Conservation (phyloP, 2,888 invertebrate species). For the Apotomis betuletana region DNA sequence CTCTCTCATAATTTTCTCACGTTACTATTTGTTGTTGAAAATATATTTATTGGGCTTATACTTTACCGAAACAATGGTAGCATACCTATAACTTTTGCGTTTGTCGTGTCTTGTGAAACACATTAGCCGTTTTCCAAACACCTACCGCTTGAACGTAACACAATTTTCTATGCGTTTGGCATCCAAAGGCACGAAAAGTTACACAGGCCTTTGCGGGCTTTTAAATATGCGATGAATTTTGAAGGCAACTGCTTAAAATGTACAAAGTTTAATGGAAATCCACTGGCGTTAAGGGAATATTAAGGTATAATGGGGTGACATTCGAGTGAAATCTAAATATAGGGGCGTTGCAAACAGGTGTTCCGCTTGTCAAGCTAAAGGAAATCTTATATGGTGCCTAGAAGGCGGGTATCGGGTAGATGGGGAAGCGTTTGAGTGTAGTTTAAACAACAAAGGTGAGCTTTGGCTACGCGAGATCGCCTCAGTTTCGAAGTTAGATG, state of each 20-base stretch:
- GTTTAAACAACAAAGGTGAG: constrained; percentile 23
- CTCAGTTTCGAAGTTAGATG: constrained; percentile 27
- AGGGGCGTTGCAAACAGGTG: constrained; percentile 31
- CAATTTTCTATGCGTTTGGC: constrained; percentile 22
- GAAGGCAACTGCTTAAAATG: constrained; percentile 75
- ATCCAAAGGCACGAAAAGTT: constrained; percentile 67
- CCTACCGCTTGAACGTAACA: constrained; percentile 11
- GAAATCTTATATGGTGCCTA: neutral
- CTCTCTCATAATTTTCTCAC: too few relatives aligned
- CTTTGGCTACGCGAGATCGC: constrained; percentile 2
- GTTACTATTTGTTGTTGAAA: too few relatives aligned
- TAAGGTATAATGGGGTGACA: constrained; percentile 64
- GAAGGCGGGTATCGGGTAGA: neutral
- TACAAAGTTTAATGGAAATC: constrained; percentile 77
- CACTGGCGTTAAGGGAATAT: constrained; percentile 69
- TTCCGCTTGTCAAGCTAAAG: neutral
- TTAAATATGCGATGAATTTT: constrained; percentile 78
- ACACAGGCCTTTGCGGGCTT: constrained; percentile 69
- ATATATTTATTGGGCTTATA: too few relatives aligned
- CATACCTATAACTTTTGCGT: neutral
- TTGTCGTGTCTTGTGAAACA: neutral
- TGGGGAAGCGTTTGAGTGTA: constrained; percentile 6
- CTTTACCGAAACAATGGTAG: too few relatives aligned
- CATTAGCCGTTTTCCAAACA: neutral
- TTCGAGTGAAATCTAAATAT: constrained; percentile 39